These are phyloP conservation scores for Zootoca vivipara DNA, from an alignment of 2,113 vertebrate species.

Conservation along the genomic window DNA sequence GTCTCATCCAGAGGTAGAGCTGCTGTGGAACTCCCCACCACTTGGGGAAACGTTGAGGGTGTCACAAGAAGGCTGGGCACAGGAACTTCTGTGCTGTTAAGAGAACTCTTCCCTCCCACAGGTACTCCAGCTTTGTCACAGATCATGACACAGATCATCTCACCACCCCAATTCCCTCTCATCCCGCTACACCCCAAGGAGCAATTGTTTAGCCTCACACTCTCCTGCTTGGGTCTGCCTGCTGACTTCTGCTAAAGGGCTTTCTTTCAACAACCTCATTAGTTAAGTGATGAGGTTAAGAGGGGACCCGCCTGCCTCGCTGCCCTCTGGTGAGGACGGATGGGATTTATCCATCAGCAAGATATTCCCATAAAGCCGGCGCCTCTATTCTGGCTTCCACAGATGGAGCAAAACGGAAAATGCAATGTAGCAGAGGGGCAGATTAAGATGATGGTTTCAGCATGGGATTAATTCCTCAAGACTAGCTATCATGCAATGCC, in stretches of 20 bases:
- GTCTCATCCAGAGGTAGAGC: background rate
- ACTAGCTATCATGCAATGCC: too few species aligned
- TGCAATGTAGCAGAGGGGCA: background rate
- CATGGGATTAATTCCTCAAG: background rate
- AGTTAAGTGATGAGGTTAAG: background rate
- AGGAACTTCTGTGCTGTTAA: background rate
- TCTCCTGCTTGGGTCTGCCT: background rate
- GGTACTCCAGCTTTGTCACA: background rate
- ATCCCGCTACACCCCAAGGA: background rate
- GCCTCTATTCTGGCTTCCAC: background rate
- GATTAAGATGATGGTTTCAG: too few species aligned
- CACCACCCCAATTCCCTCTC: background rate
- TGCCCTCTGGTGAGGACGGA: background rate
- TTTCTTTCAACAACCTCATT: conserved; percentile 4
- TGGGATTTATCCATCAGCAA: background rate
- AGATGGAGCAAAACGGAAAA: background rate
- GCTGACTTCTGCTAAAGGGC: background rate
- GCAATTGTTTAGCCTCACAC: background rate
- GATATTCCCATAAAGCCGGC: background rate
- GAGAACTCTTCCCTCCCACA: too few species aligned
- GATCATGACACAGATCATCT: too few species aligned
- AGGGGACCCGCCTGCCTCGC: background rate
- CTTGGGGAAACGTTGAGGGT: background rate
- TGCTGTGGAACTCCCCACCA: background rate
- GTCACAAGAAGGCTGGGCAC: too few species aligned